A percentile compares a stretch with the other conserved stretches of the same genome.
phyloP scores from a whole-genome alignment of 2,888 invertebrate species.

The Eupeodes luniger region DNA sequence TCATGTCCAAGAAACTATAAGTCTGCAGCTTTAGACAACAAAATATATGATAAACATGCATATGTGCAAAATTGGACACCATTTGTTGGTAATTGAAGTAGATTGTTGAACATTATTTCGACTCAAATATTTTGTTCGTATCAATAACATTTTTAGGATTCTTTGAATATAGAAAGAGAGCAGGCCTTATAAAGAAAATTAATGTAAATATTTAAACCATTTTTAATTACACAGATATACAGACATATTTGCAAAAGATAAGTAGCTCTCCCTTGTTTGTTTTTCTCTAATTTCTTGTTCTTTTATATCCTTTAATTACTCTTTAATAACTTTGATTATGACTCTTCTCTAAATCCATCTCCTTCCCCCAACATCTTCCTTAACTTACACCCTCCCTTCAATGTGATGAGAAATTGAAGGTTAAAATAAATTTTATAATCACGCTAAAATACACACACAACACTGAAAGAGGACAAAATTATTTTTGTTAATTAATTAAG shows the following conservation, averaged over 20 bases:
- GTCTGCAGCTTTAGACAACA: too few relatives aligned
- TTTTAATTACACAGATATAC: background rate
- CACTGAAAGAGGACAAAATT: constrained; percentile 37
- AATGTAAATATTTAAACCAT: background rate
- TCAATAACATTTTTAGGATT: too few relatives aligned
- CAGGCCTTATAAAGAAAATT: background rate
- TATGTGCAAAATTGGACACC: too few relatives aligned
- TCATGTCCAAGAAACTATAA: too few relatives aligned
- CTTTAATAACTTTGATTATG: constrained; percentile 2
- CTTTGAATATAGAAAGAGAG: too few relatives aligned
- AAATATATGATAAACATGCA: too few relatives aligned
- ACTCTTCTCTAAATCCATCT: background rate
- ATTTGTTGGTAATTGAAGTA: too few relatives aligned
- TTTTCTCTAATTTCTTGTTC: background rate
- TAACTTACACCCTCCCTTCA: background rate
- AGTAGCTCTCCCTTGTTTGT: background rate
- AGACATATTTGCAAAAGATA: background rate
- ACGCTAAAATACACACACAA: background rate
- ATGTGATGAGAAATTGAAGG: constrained; percentile 1
- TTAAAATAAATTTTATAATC: constrained; percentile 24
- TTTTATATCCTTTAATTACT: background rate
- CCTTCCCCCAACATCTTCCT: background rate
- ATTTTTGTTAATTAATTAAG: constrained; percentile 70
- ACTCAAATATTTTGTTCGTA: too few relatives aligned
- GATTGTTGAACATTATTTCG: too few relatives aligned